Conservation (phyloP, 2,113 vertebrate species). For the Isurus oxyrinchus region DNA sequence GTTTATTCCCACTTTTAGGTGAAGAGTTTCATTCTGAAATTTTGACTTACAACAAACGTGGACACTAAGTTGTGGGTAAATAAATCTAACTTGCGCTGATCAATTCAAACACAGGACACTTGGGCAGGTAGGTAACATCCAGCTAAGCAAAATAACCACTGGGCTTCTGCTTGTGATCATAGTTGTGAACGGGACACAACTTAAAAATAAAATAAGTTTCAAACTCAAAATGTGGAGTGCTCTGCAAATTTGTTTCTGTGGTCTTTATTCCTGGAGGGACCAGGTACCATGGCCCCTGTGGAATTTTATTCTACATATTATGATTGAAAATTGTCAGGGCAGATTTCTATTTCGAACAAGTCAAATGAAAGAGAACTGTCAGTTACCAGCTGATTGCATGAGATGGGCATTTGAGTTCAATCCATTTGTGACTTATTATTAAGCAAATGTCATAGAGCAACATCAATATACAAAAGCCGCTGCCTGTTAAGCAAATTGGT, state of each 20-base stretch:
- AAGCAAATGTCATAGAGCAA: not conserved
- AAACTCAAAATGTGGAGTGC: not conserved
- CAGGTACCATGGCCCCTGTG: not conserved
- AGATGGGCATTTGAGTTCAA: not conserved
- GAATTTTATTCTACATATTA: not conserved
- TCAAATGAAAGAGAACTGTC: slow-evolving; percentile 28
- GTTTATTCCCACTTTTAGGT: not conserved
- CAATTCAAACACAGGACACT: not conserved
- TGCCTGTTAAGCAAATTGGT: slow-evolving; percentile 13
- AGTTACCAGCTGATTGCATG: not conserved
- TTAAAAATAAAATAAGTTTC: not conserved
- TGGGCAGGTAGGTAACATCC: not conserved
- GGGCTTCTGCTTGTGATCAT: too few relatives aligned
- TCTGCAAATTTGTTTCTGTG: not conserved
- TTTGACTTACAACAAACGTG: not conserved
- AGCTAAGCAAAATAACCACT: not conserved
- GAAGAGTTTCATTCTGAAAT: not conserved
- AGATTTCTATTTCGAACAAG: not conserved
- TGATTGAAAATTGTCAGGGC: not conserved
- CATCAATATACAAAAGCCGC: slow-evolving; percentile 12
- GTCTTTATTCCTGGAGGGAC: not conserved
- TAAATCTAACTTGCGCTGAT: not conserved
- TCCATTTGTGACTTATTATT: slow-evolving; percentile 9
- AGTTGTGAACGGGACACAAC: not conserved
- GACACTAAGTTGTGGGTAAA: not conserved